Percentiles rank a stretch among this genome's conserved stretches.
Conservation (phyloP, 2,113 vertebrate genomes). For the Fulmarus glacialis region DNA sequence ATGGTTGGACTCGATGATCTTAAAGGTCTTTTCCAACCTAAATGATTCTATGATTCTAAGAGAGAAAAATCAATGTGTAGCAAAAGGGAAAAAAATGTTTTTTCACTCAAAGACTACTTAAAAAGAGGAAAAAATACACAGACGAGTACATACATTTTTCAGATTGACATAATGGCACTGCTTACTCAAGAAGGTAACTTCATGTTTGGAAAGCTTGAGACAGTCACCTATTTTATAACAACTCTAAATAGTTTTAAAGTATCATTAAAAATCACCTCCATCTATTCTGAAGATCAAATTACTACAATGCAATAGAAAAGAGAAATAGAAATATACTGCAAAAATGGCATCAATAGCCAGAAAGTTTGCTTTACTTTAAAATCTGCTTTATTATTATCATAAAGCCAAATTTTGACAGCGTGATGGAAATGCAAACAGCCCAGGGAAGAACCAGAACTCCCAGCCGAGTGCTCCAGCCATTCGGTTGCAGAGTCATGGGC, state of each 20-base stretch:
- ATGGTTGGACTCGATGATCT: too few species aligned
- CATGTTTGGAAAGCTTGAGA: background rate
- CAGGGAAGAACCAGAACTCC: background rate
- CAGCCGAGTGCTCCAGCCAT: background rate
- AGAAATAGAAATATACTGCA: background rate
- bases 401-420: background rate
- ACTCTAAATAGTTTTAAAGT: background rate
- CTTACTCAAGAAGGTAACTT: background rate
- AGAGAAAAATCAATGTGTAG: background rate
- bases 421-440: background rate
- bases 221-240: background rate
- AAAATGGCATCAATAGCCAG: background rate
- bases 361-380: background rate
- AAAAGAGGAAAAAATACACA: background rate
- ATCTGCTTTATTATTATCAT: background rate
- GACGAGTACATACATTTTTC: background rate
- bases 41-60: too few species aligned
- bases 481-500: background rate
- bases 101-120: background rate
- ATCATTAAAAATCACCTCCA: background rate
- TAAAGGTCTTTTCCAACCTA: too few species aligned
- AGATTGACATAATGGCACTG: background rate
- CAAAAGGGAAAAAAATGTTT: background rate
- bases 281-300: background rate
- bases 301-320: background rate